phyloP scores from a whole-genome alignment of 2,797 vertebrate species.

The Darevskia mixta region DNA sequence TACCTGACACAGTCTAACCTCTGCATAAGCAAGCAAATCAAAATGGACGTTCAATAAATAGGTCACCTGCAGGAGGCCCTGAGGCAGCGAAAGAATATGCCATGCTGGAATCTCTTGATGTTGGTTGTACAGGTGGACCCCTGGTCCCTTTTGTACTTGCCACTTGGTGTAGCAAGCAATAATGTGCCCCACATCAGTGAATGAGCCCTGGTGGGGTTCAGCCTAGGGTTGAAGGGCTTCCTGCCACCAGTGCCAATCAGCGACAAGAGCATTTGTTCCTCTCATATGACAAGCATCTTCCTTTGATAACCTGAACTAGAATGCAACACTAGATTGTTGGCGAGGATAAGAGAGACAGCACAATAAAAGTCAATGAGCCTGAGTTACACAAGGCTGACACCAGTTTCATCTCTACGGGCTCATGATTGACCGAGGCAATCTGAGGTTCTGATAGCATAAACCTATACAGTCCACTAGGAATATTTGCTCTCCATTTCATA shows the following conservation, averaged over 20 bases:
- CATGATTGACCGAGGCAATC: constrained; percentile 68
- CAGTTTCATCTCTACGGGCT: constrained; percentile 21
- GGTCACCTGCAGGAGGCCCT: too few relatives aligned
- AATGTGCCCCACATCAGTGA: not conserved
- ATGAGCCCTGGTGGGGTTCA: not conserved
- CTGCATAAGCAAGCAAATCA: too few relatives aligned
- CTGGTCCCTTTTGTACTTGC: not conserved
- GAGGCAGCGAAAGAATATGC: too few relatives aligned
- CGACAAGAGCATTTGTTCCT: not conserved
- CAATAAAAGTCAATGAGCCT: constrained; percentile 68
- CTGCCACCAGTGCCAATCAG: not conserved
- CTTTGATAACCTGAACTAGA: constrained; percentile 39
- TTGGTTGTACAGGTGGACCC: not conserved
- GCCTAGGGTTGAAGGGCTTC: not conserved
- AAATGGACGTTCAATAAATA: too few relatives aligned
- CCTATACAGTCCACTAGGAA: constrained; percentile 54
- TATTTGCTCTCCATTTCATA: constrained; percentile 70
- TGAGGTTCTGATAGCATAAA: constrained; percentile 54
- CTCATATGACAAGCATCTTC: constrained; percentile 19
- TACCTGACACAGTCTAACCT: too few relatives aligned
- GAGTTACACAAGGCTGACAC: constrained; percentile 41
- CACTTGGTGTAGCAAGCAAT: not conserved
- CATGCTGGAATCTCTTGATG: not conserved
- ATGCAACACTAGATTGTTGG: constrained; percentile 40
- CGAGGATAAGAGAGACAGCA: constrained; percentile 62